Base-by-base conservation (phyloP, 2,888 invertebrate species). In the Embidobia sp. region DNA sequence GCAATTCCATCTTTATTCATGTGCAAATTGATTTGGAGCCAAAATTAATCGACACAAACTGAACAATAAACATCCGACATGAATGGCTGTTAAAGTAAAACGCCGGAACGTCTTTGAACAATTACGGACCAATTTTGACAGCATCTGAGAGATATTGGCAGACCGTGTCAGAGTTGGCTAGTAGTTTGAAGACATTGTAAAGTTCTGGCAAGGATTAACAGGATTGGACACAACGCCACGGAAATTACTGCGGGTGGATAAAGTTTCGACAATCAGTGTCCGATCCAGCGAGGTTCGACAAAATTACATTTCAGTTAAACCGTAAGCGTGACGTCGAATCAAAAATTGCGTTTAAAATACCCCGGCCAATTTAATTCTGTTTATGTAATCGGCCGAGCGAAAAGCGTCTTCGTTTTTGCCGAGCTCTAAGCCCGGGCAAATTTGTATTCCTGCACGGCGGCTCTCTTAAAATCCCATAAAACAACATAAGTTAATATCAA, bases 391-490 rank as follows among this genome's bases (percentile, higher is more conserved):
- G n/a, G n/a, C n/a, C n/a, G n/a, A n/a, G n/a, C n/a, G n/a, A n/a
- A n/a, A n/a, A n/a, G n/a, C n/a, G n/a, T n/a, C n/a, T n/a, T n/a
- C n/a, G n/a, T n/a, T n/a, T n/a, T n/a, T n/a, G n/a, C n/a, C n/a
- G n/a, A n/a, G 4, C n/a, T 22, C 37, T 42, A 29, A 51, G 42
- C 44, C 42, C 4, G 33, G 16, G 26, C 51, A 37, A 72, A 53
- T 72, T 63, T 63, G 63, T 61, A 72, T 63, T 53, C 57, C 40
- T 31, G 19, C 1, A 33, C 15, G 10, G 18, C 40, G 13, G n/a
- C 35, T 40, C 40, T 53, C 59, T 53, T 33, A 75, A 69, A 61
- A 69, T 66, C 69, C 63, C 49, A 64, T 69, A 63, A 49, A 51
- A 63, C 44, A 76, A 64, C 42, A 55, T 49, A 42, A 55, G 63